Base-by-base conservation (phyloP, 2,113 vertebrate species). In the Amazona guildingii region DNA sequence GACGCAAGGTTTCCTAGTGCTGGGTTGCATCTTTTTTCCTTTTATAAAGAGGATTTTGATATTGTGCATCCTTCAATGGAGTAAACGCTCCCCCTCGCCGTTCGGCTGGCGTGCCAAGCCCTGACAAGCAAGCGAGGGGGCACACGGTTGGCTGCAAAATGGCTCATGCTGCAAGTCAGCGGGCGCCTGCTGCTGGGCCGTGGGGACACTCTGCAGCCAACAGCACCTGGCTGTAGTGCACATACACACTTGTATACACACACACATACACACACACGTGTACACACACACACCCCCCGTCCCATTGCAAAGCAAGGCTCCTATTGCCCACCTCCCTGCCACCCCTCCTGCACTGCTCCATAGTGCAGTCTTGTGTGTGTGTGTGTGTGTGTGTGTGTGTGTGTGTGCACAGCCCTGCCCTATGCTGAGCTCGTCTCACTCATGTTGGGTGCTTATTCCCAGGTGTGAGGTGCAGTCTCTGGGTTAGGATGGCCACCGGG, bases 11-110 rank as follows among this genome's bases (percentile, higher is more conserved):
- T 89, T 96, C 74, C 68, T 88, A 90, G 87, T 0, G 1, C 59
- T 51, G 66, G 0, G 0, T 35, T 93, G 67, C 23, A 3, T 17
- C 19, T 24, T 37, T 63, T 62, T 85, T 83, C 8, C 37, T 95
- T 94, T 94, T 95, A n/a, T 90, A 92, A 80, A 88, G 68, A 85
- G 90, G 79, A 49, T 94, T 97, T 97, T 96, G 92, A 92, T 97
- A 96, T 18, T 7, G 76, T 37, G 51, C 62, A 61, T 62, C 79
- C 66, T 96, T 97, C 96, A 90, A 19, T 93, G 0, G 54, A 39
- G 64, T 10, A 35, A 51, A 7, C 1, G 2, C 15, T 33, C 13
- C 28, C 48, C 39, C 48, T 64, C 14, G 0, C 3, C 33, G 0
- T 10, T 21, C 0, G 0, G 74, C 63, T 7, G 2, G 37, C 23